Evolutionary conservation across 2,888 invertebrate species (phyloP).

Genomic region (Oxytorus armatus): DNA sequence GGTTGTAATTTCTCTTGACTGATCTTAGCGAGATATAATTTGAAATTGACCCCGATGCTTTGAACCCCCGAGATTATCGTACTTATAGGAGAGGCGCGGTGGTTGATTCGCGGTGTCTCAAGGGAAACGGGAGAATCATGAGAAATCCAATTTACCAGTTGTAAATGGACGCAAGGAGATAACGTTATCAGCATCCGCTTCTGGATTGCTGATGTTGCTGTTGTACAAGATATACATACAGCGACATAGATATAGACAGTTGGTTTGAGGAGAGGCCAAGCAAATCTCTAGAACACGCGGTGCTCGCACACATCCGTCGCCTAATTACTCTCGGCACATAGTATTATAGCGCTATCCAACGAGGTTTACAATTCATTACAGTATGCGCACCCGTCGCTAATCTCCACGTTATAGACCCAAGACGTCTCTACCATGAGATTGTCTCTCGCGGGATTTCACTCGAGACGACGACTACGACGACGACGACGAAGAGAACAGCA

Average conservation of each 20-base stretch:
- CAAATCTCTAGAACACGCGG: conserved; percentile 55
- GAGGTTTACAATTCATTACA: conserved; percentile 70
- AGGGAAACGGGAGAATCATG: conserved; percentile 45
- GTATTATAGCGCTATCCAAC: conserved; percentile 64
- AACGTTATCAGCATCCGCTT: conserved; percentile 64
- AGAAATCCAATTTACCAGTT: conserved; percentile 43
- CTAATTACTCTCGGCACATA: conserved; percentile 68
- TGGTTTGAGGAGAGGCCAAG: conserved; percentile 10
- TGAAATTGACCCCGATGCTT: conserved; percentile 24
- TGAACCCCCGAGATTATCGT: conserved; percentile 8
- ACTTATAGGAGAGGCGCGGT: not conserved
- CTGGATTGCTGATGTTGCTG: conserved; percentile 58
- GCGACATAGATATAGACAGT: not conserved
- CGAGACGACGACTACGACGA: conserved; percentile 10
- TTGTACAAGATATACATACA: conserved; percentile 19
- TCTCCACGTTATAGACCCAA: conserved; percentile 63
- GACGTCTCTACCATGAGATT: conserved; percentile 47
- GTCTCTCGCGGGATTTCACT: conserved; percentile 36
- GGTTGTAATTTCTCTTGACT: not conserved
- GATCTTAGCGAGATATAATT: conserved; percentile 24
- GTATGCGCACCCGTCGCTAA: conserved; percentile 58
- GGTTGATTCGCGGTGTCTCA: conserved; percentile 33
- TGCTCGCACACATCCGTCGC: conserved; percentile 58
- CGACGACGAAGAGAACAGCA: conserved; percentile 3
- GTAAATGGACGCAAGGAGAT: conserved; percentile 67